phyloP scores from a whole-genome alignment of 2,113 vertebrate species.

The Calidris pygmaea region DNA sequence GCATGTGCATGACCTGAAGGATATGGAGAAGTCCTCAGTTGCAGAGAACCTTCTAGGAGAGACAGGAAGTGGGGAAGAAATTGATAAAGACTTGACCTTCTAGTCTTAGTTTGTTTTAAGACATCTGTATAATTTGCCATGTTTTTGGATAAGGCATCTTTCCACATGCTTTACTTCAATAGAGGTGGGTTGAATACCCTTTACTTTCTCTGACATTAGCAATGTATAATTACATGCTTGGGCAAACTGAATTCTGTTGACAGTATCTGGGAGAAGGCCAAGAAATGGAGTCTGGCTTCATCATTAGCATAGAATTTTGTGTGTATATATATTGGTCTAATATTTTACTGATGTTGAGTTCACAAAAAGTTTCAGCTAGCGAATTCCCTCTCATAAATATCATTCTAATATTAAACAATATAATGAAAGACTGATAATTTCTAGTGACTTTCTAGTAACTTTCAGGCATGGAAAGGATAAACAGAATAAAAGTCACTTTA shows the following conservation, averaged over 20 bases:
- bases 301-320: background rate
- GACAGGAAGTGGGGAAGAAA: background rate
- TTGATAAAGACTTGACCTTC: background rate
- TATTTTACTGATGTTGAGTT: background rate
- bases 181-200: background rate
- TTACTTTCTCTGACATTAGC: background rate
- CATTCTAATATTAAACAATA: background rate
- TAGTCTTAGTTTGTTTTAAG: background rate
- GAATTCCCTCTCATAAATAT: background rate
- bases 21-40: conserved; percentile 55
- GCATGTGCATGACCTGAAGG: conserved; percentile 81
- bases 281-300: background rate
- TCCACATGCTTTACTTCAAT: background rate
- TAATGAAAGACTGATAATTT: background rate
- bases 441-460: background rate
- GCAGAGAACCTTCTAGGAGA: conserved; percentile 47
- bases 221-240: background rate
- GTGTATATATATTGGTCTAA: background rate
- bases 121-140: background rate
- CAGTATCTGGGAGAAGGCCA: background rate
- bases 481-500: background rate
- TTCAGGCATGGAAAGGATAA: background rate
- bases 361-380: conserved; percentile 3
- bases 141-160: background rate
- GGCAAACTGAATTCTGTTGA: background rate